phyloP scores from a whole-genome alignment of 2,113 vertebrate genomes.

The Athene cunicularia region DNA sequence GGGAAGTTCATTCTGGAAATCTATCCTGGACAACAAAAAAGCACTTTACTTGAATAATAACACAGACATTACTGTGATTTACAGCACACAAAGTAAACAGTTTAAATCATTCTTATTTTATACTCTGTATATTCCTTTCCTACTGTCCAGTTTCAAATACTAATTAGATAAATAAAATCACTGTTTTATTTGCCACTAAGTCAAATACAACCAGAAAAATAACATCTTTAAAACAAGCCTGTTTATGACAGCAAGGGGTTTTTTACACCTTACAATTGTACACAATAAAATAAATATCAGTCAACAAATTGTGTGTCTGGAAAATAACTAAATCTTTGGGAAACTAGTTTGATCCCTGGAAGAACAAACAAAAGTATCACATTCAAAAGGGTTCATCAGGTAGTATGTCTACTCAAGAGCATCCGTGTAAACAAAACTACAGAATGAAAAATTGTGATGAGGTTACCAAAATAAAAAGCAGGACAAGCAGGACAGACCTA shows the following conservation, averaged over 20 bases:
- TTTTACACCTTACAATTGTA: background rate
- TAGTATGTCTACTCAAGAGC: background rate
- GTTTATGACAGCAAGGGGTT: background rate
- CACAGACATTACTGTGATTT: background rate
- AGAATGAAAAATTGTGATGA: background rate
- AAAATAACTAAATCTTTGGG: background rate
- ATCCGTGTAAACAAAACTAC: background rate
- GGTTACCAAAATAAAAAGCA: background rate
- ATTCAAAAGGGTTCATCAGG: background rate
- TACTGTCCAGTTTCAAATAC: background rate
- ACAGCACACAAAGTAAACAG: background rate
- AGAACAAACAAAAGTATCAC: background rate
- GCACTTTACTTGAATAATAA: background rate
- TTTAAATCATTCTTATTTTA: background rate
- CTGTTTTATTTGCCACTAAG: background rate
- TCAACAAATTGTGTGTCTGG: background rate
- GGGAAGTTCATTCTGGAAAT: background rate
- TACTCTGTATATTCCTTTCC: background rate
- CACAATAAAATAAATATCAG: background rate
- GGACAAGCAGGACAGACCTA: background rate
- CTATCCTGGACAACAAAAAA: background rate
- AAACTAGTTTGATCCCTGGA: background rate
- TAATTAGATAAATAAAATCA: background rate
- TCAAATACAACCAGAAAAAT: background rate
- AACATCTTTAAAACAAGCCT: background rate